phyloP scores from a whole-genome alignment of 2,113 vertebrate genomes.

The Catagonus wagneri region DNA sequence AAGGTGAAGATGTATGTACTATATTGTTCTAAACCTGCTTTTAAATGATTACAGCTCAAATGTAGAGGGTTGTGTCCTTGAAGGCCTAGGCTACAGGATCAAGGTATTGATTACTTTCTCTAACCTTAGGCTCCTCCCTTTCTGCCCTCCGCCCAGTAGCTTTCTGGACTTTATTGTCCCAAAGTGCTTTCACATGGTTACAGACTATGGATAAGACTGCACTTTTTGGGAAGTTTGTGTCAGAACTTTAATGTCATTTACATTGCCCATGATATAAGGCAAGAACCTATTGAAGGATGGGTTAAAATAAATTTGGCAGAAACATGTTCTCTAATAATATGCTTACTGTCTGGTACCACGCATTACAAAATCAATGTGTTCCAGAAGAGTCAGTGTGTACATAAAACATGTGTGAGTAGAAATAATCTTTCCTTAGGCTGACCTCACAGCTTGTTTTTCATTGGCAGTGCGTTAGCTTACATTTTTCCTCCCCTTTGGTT shows the following conservation, averaged over 20 bases:
- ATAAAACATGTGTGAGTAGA: constrained; percentile 64
- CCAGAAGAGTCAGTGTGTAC: constrained; percentile 53
- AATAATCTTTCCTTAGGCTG: constrained; percentile 63
- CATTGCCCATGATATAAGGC: neutral
- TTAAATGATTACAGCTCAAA: constrained; percentile 36
- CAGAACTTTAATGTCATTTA: constrained; percentile 41
- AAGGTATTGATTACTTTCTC: neutral
- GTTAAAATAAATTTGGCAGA: constrained; percentile 61
- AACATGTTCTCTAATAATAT: constrained; percentile 61
- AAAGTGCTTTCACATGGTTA: neutral
- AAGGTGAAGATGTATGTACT: neutral
- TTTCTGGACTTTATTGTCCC: constrained; percentile 43
- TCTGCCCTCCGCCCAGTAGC: constrained; percentile 1
- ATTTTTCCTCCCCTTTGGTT: constrained; percentile 46
- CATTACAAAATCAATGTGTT: constrained; percentile 72
- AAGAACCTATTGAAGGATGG: constrained; percentile 55
- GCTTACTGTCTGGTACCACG: constrained; percentile 22
- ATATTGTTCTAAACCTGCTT: neutral
- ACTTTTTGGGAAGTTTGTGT: constrained; percentile 49
- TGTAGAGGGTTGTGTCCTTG: constrained; percentile 9
- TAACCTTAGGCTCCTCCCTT: constrained; percentile 23
- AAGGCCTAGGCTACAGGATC: neutral
- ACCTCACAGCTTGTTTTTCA: constrained; percentile 58
- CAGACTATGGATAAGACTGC: neutral
- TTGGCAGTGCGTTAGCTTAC: constrained; percentile 50